Evolutionary conservation across 2,113 vertebrate genomes (phyloP).

Genomic region (Formicarius rufipectus): DNA sequence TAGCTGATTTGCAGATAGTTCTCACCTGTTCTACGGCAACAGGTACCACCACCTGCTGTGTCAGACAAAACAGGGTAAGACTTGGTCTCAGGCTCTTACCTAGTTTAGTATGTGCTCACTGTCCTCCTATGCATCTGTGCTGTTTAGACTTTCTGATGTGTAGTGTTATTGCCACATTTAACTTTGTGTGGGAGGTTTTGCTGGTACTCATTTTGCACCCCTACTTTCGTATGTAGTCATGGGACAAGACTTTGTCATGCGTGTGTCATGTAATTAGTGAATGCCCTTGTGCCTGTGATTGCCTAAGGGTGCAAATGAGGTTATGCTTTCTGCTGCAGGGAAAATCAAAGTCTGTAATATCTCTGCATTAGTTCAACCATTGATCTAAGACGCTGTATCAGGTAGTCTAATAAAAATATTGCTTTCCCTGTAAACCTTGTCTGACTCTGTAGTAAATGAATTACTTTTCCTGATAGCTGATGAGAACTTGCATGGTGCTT

Average conservation of each 20-base stretch:
- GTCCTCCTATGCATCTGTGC: background rate
- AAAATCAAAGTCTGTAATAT: slow-evolving; percentile 5
- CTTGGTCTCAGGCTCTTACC: background rate
- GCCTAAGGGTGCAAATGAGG: background rate
- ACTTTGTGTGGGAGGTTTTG: background rate
- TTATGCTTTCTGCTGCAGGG: background rate
- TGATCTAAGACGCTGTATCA: background rate
- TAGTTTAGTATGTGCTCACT: background rate
- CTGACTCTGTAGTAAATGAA: slow-evolving; percentile 25
- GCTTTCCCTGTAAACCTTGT: background rate
- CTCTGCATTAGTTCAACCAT: background rate
- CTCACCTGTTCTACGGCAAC: background rate
- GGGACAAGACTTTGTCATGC: background rate
- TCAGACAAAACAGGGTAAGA: background rate
- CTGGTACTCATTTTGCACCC: background rate
- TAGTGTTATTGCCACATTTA: background rate
- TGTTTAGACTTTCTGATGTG: background rate
- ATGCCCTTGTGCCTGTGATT: background rate
- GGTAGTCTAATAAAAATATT: slow-evolving; percentile 26
- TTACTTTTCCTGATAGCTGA: background rate
- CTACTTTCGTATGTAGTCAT: background rate
- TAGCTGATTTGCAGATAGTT: background rate
- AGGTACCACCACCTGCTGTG: background rate
- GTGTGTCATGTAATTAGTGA: background rate
- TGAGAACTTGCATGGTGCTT: background rate